Evolutionary conservation across 1,140 invertebrate genomes (phyloP).

Genomic region (Batillaria attramentaria): DNA sequence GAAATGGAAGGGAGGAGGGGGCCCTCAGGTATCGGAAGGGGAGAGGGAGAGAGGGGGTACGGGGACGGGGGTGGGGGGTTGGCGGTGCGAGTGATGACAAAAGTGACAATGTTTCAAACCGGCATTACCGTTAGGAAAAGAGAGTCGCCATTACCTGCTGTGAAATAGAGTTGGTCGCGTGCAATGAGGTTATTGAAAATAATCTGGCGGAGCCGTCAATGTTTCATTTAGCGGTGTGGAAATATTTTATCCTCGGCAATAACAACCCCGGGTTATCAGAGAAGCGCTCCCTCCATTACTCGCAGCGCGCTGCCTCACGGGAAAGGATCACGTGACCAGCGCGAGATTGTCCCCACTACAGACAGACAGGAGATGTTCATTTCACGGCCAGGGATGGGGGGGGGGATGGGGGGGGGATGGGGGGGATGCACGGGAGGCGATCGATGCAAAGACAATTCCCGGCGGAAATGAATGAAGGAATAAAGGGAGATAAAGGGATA

Average conservation of each 20-base stretch:
- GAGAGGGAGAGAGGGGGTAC: background rate
- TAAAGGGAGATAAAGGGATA: slow-evolving; percentile 34
- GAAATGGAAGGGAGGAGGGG: too few relatives aligned
- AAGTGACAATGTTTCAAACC: too few relatives aligned
- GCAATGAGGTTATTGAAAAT: slow-evolving; percentile 26
- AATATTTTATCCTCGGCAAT: slow-evolving; percentile 32
- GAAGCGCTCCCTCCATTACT: slow-evolving; percentile 6
- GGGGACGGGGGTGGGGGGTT: background rate
- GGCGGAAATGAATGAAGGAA: slow-evolving; percentile 33
- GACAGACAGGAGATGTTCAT: slow-evolving; percentile 28
- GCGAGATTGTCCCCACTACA: slow-evolving; percentile 18
- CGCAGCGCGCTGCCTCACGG: background rate
- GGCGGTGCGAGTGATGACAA: background rate
- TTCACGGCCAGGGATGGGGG: slow-evolving; percentile 18
- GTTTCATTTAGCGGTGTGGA: slow-evolving; percentile 27
- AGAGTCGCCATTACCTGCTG: too few relatives aligned
- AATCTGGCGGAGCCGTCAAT: slow-evolving; percentile 22
- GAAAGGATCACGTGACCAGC: slow-evolving; percentile 22
- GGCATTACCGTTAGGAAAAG: too few relatives aligned
- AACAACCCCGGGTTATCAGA: slow-evolving; percentile 7
- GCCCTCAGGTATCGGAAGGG: too few relatives aligned
- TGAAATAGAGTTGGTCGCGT: background rate
- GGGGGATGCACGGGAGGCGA: slow-evolving; percentile 4
- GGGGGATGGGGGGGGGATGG: too few relatives aligned
- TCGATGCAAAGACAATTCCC: slow-evolving; percentile 32